Conservation (phyloP, 2,797 vertebrate species). For the Mionectes olivaceus region DNA sequence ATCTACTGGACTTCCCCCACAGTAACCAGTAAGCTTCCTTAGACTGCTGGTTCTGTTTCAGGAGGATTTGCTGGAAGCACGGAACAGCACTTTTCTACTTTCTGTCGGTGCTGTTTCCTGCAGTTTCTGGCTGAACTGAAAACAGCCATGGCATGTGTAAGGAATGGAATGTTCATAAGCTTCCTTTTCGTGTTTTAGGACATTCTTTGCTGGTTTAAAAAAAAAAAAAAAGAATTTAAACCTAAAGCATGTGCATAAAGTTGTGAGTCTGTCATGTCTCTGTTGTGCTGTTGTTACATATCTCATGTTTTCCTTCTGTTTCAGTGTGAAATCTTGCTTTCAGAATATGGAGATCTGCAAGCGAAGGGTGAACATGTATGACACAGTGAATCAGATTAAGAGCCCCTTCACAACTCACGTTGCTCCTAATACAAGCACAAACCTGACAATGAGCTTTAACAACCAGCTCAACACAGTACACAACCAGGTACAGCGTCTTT, state of each 20-base stretch:
- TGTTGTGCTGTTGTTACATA: not conserved
- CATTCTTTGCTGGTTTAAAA: not conserved
- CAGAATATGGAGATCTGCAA: slow-evolving; percentile 99
- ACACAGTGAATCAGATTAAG: slow-evolving; percentile 91
- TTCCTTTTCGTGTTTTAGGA: slow-evolving; percentile 4
- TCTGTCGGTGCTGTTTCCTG: not conserved
- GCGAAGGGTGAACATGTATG: slow-evolving; percentile 92
- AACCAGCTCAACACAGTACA: slow-evolving; percentile 93
- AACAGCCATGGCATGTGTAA: not conserved
- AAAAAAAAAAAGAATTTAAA: not conserved
- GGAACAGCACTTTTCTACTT: not conserved
- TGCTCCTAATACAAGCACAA: slow-evolving; percentile 91
- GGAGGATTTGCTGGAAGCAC: not conserved
- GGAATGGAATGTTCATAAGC: not conserved
- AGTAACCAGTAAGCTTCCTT: slow-evolving; percentile 90
- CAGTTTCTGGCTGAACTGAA: not conserved
- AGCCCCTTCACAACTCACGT: slow-evolving; percentile 90
- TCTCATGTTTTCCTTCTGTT: slow-evolving; percentile 43
- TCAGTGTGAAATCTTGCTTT: slow-evolving; percentile 97
- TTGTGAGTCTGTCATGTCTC: not conserved
- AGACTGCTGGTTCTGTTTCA: not conserved
- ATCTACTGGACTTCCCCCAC: slow-evolving; percentile 97
- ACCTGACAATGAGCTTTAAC: slow-evolving; percentile 97
- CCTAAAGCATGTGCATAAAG: not conserved
- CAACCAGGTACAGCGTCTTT: slow-evolving; percentile 87